phyloP scores from a whole-genome alignment of 2,797 vertebrate genomes.

The Acanthurus tractus region DNA sequence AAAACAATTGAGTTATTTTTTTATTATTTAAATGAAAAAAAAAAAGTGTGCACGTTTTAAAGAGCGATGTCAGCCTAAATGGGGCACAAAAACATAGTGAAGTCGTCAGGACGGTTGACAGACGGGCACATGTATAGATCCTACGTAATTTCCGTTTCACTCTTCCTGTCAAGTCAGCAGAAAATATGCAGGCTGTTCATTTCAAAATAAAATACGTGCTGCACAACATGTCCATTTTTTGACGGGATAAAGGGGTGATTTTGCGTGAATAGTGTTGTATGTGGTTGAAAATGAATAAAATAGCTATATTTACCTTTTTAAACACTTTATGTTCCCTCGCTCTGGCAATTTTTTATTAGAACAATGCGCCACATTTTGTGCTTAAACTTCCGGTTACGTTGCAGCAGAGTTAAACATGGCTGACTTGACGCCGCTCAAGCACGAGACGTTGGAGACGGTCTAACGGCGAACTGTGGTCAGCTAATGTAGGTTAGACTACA shows the following conservation, averaged over 20 bases:
- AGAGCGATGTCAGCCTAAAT: neutral
- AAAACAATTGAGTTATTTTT: too few relatives aligned
- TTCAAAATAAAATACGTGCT: constrained; percentile 32
- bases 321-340: rapidly evolving
- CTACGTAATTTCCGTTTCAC: constrained; percentile 13
- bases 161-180: neutral
- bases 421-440: neutral
- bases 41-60: too few relatives aligned
- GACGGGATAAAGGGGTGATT: rapidly evolving
- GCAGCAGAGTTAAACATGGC: rapidly evolving
- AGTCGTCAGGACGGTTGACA: neutral
- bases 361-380: rapidly evolving
- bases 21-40: too few relatives aligned
- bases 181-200: rapidly evolving
- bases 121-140: neutral
- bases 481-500: neutral
- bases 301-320: rapidly evolving
- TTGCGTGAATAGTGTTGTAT: rapidly evolving
- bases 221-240: rapidly evolving
- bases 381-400: constrained; percentile 8
- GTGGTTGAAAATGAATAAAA: rapidly evolving
- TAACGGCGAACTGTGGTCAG: neutral
- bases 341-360: rapidly evolving
- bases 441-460: neutral
- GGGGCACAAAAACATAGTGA: neutral